phyloP scores from a whole-genome alignment of 1,140 invertebrate species.

The Bicyclus anynana region DNA sequence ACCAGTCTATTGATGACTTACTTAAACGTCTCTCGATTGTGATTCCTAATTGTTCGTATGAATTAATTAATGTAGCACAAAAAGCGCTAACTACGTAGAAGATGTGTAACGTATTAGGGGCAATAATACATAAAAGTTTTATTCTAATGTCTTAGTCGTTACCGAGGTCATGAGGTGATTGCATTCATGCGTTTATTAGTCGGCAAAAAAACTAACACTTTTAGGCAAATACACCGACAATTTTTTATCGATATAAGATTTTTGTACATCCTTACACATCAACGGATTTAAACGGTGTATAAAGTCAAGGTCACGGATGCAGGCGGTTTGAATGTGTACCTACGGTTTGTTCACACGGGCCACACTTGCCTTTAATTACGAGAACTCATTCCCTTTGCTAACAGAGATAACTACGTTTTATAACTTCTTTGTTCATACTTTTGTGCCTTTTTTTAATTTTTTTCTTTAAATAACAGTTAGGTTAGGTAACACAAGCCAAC shows the following conservation, averaged over 20 bases:
- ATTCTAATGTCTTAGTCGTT: too few relatives aligned
- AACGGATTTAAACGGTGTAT: slow-evolving; percentile 17
- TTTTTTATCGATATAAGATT: background rate
- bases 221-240: background rate
- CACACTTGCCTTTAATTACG: slow-evolving; percentile 18
- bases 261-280: background rate
- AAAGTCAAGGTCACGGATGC: slow-evolving; percentile 13
- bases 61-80: too few relatives aligned
- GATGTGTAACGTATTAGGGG: too few relatives aligned
- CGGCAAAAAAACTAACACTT: background rate
- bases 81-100: too few relatives aligned
- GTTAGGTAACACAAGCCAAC: background rate
- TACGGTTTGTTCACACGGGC: slow-evolving; percentile 13
- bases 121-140: too few relatives aligned
- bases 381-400: slow-evolving; percentile 1
- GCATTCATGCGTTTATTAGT: too few relatives aligned
- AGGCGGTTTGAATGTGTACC: slow-evolving; percentile 14
- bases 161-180: too few relatives aligned
- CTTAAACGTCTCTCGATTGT: too few relatives aligned
- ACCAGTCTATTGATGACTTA: too few relatives aligned
- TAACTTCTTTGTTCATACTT: background rate
- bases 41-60: too few relatives aligned
- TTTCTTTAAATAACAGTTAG: too few relatives aligned
- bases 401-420: slow-evolving; percentile 9
- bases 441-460: background rate